Evolutionary conservation across 2,797 vertebrate species (phyloP), one percentile per base, ranked within the genome.

Genomic region (Rhynchonycteris naso): DNA sequence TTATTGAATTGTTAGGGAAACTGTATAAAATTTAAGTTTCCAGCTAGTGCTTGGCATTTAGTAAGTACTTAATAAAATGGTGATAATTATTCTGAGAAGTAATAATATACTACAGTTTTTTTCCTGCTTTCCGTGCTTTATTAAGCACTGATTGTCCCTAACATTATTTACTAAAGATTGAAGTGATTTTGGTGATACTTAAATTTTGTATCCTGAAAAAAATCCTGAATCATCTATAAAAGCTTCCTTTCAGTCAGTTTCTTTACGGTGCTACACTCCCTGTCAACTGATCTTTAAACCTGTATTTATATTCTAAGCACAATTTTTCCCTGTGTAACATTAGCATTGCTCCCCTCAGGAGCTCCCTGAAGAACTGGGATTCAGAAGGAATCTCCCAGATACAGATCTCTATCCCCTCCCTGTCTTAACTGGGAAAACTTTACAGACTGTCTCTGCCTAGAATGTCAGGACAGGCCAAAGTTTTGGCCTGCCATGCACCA

Each of bases 381-480:
- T 93, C 21, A 30, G 74, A 84, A 76, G 47, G 38, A 84, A 59
- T 80, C 43, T 65, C 50, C 78, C 30, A 83, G 66, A 81, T 30
- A 19, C 58, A 68, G 83, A 78, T 18, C 24, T 90, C n/a, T 15
- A 30, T 56, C n/a, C 59, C 33, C 21, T 81, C n/a, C 80, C 63
- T 28, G 28, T n/a, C 66, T 94, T 33, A 54, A 26, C 61, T 63
- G 71, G 28, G 47, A 16, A 47, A 26, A 22, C 28, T 83, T 91
- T 92, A 59, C 22, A 86, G 56, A 43, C 74, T 33, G 1, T 80
- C 52, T 81, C 43, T 88, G 30, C 28, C 33, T 47, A 91, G 89
- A 65, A 96, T 97, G 97, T 95, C 88, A 81, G 93, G 66, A 76
- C 93, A 89, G n/a, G 58, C 71, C 78, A 28, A 24, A 35, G 30